These are phyloP conservation scores for Terebella lapidaria DNA, from an alignment of 2,888 invertebrate genomes.

Conservation along the genomic window DNA sequence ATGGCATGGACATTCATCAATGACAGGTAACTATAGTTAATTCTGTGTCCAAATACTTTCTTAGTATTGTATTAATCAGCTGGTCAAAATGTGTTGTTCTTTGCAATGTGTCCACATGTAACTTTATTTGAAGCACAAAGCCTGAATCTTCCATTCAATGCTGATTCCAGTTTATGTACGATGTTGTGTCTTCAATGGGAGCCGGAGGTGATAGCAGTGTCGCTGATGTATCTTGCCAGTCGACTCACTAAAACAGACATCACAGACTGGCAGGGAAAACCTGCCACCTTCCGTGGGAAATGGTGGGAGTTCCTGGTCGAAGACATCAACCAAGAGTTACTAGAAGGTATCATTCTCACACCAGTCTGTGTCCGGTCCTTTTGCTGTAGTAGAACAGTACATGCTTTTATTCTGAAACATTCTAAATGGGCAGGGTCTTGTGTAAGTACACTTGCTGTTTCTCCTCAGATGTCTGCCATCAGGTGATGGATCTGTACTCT, in stretches of 20 bases:
- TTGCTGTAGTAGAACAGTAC: no score
- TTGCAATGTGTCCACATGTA: no score
- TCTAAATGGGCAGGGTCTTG: no score
- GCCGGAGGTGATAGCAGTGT: conserved; percentile 92
- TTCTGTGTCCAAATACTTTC: background rate
- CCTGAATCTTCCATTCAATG: no score
- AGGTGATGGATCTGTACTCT: conserved; percentile 77
- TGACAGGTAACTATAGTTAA: conserved; percentile 72
- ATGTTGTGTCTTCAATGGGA: conserved; percentile 97
- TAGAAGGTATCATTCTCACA: conserved; percentile 64
- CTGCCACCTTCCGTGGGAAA: conserved; percentile 61
- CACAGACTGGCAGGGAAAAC: conserved; percentile 78
- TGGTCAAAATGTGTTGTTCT: background rate
- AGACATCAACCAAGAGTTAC: conserved; percentile 84
- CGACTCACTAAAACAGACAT: conserved; percentile 94
- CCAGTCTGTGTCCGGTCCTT: background rate
- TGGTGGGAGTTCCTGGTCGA: conserved; percentile 99
- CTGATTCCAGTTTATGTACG: conserved; percentile 80
- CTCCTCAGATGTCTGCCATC: conserved; percentile 83
- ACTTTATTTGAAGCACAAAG: no score
- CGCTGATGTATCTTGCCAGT: conserved; percentile 92
- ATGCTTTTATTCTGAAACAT: no score
- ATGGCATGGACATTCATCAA: conserved; percentile 99
- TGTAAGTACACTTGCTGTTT: no score
- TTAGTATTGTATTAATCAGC: background rate